Evolutionary conservation across 2,113 vertebrate species (phyloP).

Genomic region (Odobenus rosmarus): DNA sequence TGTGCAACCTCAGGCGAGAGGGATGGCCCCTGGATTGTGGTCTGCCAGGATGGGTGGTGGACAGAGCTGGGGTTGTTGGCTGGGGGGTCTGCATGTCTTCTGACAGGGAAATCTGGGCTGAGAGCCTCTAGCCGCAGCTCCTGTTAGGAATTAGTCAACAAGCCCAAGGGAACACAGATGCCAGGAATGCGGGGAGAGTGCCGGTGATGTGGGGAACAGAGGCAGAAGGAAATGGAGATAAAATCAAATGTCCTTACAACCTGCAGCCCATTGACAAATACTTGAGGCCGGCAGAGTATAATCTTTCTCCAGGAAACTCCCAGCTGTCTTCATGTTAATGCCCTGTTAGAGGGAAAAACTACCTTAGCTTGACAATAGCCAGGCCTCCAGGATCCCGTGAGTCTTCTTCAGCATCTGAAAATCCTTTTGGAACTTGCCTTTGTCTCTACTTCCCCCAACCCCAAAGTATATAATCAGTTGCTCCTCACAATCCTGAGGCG

Average conservation of each 20-base stretch:
- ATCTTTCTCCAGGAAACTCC: background rate
- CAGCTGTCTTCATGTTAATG: background rate
- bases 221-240: background rate
- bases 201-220: background rate
- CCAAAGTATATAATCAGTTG: background rate
- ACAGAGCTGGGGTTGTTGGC: background rate
- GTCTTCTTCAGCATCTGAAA: background rate
- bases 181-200: background rate
- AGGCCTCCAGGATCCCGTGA: background rate
- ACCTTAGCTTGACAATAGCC: background rate
- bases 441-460: background rate
- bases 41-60: accelerated
- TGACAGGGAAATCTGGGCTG: background rate
- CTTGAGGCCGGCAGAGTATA: background rate
- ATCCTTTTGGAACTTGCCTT: background rate
- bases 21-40: background rate
- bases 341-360: background rate
- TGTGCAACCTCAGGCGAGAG: accelerated
- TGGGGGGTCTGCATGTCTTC: background rate
- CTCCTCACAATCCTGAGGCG: too few relatives aligned
- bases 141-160: background rate
- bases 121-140: background rate
- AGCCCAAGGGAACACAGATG: background rate
- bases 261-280: background rate
- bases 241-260: background rate